phyloP scores from a whole-genome alignment of 2,113 vertebrate genomes.

The Apteryx owenii region DNA sequence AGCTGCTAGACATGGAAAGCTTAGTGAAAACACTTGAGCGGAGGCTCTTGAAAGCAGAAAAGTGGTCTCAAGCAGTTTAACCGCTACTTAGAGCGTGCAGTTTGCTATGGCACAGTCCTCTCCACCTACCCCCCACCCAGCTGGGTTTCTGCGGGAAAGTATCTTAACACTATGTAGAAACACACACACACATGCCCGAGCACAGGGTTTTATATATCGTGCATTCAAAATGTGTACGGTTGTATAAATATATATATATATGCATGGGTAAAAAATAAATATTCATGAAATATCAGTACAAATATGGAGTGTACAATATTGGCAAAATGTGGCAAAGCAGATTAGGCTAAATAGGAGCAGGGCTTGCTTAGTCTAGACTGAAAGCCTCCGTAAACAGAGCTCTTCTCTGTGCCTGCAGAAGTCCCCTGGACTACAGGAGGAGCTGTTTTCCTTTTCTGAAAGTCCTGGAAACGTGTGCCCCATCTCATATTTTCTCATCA shows the following conservation, averaged over 20 bases:
- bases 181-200: neutral
- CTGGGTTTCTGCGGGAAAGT: slow-evolving; percentile 14
- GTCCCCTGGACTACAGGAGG: neutral
- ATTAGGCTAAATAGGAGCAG: neutral
- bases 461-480: neutral
- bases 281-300: neutral
- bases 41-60: slow-evolving; percentile 57
- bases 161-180: neutral
- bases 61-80: slow-evolving; percentile 68
- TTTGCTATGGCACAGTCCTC: slow-evolving; percentile 8
- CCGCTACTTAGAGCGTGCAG: slow-evolving; percentile 1
- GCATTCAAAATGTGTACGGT: neutral
- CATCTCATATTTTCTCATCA: neutral
- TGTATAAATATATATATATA: neutral
- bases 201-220: neutral
- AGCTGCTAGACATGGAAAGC: slow-evolving; percentile 54
- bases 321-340: neutral
- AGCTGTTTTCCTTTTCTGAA: neutral
- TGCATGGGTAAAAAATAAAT: neutral
- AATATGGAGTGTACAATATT: neutral
- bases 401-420: neutral
- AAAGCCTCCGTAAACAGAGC: neutral
- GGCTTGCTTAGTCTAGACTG: neutral
- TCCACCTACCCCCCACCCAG: slow-evolving; percentile 9
- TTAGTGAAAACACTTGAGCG: slow-evolving; percentile 50